Percentiles rank a stretch among this genome's conserved stretches.
Conservation (phyloP, 2,797 vertebrate genomes). For the Thunnus albacares region DNA sequence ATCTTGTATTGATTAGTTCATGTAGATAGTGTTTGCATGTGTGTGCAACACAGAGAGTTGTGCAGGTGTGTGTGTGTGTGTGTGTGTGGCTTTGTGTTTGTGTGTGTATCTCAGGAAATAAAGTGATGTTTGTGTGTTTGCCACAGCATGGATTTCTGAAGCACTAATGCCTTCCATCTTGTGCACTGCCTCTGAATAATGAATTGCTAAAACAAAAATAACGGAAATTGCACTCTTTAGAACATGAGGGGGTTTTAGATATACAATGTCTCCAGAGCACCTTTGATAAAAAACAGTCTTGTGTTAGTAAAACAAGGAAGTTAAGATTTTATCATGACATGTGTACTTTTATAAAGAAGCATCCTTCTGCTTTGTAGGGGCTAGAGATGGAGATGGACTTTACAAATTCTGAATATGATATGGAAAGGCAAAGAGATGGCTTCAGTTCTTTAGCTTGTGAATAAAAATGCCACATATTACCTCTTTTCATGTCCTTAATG, state of each 20-base stretch:
- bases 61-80: not conserved
- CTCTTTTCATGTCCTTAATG: not conserved
- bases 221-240: conserved; percentile 14
- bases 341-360: not conserved
- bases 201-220: not conserved
- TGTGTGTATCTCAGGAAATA: not conserved
- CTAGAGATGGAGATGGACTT: not conserved
- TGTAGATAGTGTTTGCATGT: conserved; percentile 19
- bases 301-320: conserved; percentile 1
- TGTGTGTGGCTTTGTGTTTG: conserved; percentile 4
- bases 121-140: conserved; percentile 10
- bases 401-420: not conserved
- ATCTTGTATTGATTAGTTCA: conserved; percentile 60
- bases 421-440: not conserved
- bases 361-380: not conserved
- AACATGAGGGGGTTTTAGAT: not conserved
- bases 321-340: not conserved
- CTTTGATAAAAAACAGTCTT: not conserved
- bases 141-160: conserved; percentile 16
- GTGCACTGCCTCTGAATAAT: conserved; percentile 1
- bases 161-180: conserved; percentile 16
- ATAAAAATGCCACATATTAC: not conserved
- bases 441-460: not conserved
- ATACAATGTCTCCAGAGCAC: not conserved
- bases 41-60: not conserved